Evolutionary conservation across 1,140 invertebrate species (phyloP).

Genomic region (Leptinotarsa undecemlineata): DNA sequence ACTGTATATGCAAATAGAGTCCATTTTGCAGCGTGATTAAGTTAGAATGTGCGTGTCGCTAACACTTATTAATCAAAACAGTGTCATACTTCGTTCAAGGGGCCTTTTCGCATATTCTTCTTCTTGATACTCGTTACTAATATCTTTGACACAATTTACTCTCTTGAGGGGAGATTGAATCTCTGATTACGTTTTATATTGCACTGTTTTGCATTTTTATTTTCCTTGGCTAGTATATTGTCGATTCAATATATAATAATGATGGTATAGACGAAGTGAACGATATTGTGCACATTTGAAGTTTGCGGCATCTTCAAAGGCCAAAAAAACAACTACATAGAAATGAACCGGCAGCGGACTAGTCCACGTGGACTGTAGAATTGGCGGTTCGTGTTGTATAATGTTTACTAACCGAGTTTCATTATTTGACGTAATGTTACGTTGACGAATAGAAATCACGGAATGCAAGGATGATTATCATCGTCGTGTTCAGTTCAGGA

Average conservation of each 20-base stretch:
- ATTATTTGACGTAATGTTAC: too few species aligned
- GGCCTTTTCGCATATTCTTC: constrained; percentile 36
- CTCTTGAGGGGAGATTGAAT: constrained; percentile 49
- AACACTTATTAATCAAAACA: constrained; percentile 52
- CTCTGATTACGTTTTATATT: constrained; percentile 47
- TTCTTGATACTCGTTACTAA: constrained; percentile 43
- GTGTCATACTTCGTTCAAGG: constrained; percentile 35
- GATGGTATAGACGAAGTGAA: too few species aligned
- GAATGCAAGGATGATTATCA: too few species aligned
- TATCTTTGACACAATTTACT: constrained; percentile 46
- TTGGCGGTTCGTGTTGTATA: too few species aligned
- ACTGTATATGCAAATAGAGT: constrained; percentile 43
- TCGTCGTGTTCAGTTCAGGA: too few species aligned
- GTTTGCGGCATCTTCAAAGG: too few species aligned
- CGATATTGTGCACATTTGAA: too few species aligned
- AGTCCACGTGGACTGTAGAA: too few species aligned
- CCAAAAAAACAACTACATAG: too few species aligned
- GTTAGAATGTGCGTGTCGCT: constrained; percentile 51
- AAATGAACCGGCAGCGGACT: too few species aligned
- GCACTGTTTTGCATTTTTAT: constrained; percentile 51
- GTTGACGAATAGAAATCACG: too few species aligned
- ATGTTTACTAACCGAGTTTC: too few species aligned
- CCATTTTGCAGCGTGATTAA: constrained; percentile 51
- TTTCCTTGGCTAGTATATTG: constrained; percentile 33
- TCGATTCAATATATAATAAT: constrained; percentile 22